phyloP scores from a whole-genome alignment of 2,797 vertebrate species.

The Catostomus latipinnis region DNA sequence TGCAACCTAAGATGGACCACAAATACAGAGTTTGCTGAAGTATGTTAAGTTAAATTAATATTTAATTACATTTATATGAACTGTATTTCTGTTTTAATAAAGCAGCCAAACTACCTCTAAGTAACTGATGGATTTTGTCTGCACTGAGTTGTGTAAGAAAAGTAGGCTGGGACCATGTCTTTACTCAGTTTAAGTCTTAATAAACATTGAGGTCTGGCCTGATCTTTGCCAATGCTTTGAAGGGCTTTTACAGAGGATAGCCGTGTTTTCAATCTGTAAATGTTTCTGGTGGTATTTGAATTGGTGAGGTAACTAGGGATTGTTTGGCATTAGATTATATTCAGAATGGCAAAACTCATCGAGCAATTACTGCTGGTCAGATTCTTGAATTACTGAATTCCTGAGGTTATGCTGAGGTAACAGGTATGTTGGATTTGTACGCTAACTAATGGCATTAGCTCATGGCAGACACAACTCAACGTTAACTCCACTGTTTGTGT shows the following conservation, averaged over 20 bases:
- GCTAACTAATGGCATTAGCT: constrained; percentile 36
- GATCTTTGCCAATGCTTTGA: constrained; percentile 26
- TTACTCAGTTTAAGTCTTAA: constrained; percentile 33
- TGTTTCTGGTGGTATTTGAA: constrained; percentile 28
- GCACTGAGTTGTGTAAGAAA: not conserved
- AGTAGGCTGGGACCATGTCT: constrained; percentile 10
- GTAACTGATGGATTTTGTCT: not conserved
- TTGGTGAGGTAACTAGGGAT: constrained; percentile 4
- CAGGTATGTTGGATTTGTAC: not conserved
- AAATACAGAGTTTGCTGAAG: not conserved
- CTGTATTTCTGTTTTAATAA: constrained; percentile 1
- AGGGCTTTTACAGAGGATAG: constrained; percentile 11
- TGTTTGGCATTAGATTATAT: not conserved
- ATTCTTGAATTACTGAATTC: not conserved
- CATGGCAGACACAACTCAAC: constrained; percentile 49
- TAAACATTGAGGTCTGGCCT: constrained; percentile 24
- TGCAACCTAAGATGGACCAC: not conserved
- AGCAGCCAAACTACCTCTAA: not conserved
- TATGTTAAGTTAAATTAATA: not conserved
- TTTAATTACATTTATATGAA: not conserved
- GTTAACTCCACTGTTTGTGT: constrained; percentile 41
- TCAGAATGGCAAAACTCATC: too few relatives aligned
- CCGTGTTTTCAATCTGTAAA: constrained; percentile 21
- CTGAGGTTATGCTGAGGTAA: constrained; percentile 2
- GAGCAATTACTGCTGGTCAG: not conserved